Conservation (phyloP, 2,113 vertebrate species). For the Andinoacara biseriatus region DNA sequence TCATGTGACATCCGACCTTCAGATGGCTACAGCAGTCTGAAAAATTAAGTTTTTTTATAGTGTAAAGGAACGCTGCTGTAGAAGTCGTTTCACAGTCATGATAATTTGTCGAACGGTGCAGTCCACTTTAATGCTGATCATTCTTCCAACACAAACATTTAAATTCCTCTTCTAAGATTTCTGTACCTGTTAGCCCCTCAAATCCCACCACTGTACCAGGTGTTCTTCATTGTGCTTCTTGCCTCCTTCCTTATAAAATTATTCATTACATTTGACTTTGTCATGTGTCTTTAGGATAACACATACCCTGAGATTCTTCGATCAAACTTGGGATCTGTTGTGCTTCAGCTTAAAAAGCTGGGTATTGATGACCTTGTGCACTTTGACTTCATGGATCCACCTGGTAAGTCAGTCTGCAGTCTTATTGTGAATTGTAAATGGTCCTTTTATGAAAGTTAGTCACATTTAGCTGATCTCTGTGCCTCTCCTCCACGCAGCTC, state of each 20-base stretch:
- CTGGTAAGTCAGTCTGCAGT: constrained; percentile 80
- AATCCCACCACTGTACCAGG: not conserved
- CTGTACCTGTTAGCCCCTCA: not conserved
- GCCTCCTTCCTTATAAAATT: not conserved
- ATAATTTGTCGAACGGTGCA: not conserved
- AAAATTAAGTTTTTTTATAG: not conserved
- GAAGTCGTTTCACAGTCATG: not conserved
- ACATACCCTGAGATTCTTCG: constrained; percentile 98
- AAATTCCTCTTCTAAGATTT: not conserved
- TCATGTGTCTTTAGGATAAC: constrained; percentile 85
- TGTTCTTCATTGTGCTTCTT: not conserved
- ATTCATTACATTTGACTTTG: not conserved
- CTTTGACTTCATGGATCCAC: constrained; percentile 99
- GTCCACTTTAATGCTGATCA: not conserved
- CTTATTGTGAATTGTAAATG: not conserved
- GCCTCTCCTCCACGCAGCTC: constrained; percentile 79
- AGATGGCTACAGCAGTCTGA: not conserved
- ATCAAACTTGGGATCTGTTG: constrained; percentile 97
- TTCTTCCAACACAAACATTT: not conserved
- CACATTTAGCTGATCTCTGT: not conserved
- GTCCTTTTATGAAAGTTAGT: not conserved
- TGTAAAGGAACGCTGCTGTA: not conserved
- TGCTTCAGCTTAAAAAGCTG: constrained; percentile 97
- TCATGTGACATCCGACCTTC: not conserved
- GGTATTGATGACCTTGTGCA: constrained; percentile 98